Conservation (phyloP, 2,888 invertebrate species). For the Rosalia funebris region DNA sequence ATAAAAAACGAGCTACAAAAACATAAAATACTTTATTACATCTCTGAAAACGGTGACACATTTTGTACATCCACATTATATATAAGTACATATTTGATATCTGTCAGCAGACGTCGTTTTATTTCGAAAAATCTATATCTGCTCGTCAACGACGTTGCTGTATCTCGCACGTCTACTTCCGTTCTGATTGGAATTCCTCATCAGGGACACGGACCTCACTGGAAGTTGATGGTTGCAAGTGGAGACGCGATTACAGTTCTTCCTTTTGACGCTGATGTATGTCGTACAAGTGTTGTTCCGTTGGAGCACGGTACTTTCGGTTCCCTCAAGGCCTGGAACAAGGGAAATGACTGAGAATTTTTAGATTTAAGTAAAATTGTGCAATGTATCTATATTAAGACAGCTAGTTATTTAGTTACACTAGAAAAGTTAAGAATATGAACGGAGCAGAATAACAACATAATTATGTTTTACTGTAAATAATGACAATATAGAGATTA, state of each 20-base stretch:
- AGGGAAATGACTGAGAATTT: too few relatives aligned
- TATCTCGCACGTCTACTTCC: conserved; percentile 37
- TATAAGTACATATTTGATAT: too few relatives aligned
- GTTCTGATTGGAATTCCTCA: conserved; percentile 47
- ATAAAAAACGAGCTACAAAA: not conserved
- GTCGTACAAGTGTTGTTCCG: conserved; percentile 73
- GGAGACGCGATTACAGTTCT: conserved; percentile 54
- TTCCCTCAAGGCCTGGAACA: conserved; percentile 62
- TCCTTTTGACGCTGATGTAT: conserved; percentile 69
- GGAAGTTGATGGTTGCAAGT: conserved; percentile 51
- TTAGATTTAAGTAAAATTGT: too few relatives aligned
- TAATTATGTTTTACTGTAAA: too few relatives aligned
- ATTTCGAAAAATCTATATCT: conserved; percentile 37
- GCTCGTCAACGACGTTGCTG: conserved; percentile 41
- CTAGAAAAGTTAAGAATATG: too few relatives aligned
- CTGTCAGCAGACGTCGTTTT: too few relatives aligned
- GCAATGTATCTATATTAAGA: too few relatives aligned
- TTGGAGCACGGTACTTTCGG: conserved; percentile 68
- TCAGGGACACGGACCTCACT: conserved; percentile 54
- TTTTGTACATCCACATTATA: not conserved
- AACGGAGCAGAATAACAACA: too few relatives aligned
- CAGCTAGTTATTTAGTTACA: too few relatives aligned
- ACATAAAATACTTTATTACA: not conserved
- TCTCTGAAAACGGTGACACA: not conserved
- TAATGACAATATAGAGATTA: too few relatives aligned